Evolutionary conservation across 1,140 invertebrate genomes (phyloP).

Genomic region (Mesaphorura yosii): DNA sequence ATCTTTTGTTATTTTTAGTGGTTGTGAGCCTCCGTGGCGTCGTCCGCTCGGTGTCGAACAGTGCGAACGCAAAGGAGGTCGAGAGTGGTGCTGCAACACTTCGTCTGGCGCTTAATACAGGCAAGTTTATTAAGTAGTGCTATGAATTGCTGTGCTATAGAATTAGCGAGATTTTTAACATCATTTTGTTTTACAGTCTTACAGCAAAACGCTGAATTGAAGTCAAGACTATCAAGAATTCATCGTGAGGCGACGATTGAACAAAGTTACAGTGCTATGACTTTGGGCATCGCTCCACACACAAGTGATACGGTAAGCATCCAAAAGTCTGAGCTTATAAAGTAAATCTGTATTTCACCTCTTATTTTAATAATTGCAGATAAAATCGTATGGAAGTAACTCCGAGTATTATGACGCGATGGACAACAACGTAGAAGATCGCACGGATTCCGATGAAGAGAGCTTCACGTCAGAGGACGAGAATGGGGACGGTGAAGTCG

Average conservation of each 20-base stretch:
- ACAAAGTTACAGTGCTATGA: slow-evolving; percentile 6
- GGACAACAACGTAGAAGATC: slow-evolving; percentile 43
- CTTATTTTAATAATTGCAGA: slow-evolving; percentile 14
- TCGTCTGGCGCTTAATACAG: slow-evolving; percentile 48
- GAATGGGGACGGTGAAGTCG: slow-evolving; percentile 31
- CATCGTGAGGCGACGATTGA: slow-evolving; percentile 41
- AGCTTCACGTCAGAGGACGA: slow-evolving; percentile 41
- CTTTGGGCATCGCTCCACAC: slow-evolving; percentile 28
- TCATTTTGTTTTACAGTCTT: no score
- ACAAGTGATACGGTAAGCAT: slow-evolving; percentile 31
- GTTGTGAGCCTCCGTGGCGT: slow-evolving; percentile 24
- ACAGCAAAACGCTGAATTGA: slow-evolving; percentile 61
- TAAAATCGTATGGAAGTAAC: slow-evolving; percentile 56
- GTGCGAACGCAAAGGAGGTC: slow-evolving; percentile 12
- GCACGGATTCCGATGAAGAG: slow-evolving; percentile 48
- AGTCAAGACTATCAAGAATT: slow-evolving; percentile 51
- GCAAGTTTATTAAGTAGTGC: no score
- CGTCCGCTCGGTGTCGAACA: slow-evolving; percentile 16
- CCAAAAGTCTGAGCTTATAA: no score
- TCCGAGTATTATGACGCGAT: slow-evolving; percentile 77
- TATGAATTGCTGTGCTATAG: no score
- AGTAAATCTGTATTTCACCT: not conserved
- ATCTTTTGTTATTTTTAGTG: slow-evolving; percentile 21
- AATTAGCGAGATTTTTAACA: no score
- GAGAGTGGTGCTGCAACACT: slow-evolving; percentile 37